These are phyloP conservation scores for Lepilemur septentrionalis DNA, from an alignment of 2,797 vertebrate species.

Conservation along the genomic window DNA sequence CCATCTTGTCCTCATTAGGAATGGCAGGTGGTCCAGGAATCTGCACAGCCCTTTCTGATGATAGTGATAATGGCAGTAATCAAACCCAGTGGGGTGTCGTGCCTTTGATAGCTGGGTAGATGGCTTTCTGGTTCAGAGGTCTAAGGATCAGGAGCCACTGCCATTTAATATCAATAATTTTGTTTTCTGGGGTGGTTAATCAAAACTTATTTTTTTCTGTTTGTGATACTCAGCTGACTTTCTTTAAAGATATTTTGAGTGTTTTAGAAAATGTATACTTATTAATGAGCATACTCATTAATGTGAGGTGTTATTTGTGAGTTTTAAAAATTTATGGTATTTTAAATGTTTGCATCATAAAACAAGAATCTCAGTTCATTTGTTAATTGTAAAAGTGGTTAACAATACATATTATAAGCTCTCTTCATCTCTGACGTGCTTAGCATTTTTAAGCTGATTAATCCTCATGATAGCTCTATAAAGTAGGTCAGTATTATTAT, in stretches of 20 bases:
- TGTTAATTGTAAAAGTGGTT: constrained; percentile 18
- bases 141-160: not conserved
- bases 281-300: not conserved
- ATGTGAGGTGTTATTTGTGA: not conserved
- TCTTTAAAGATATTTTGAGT: constrained; percentile 32
- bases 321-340: not conserved
- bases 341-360: not conserved
- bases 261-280: constrained; percentile 19
- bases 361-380: not conserved
- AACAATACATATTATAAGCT: not conserved
- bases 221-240: not conserved
- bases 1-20: not conserved
- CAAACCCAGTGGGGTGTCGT: not conserved
- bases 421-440: not conserved
- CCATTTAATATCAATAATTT: not conserved
- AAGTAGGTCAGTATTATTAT: constrained; percentile 44
- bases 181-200: not conserved
- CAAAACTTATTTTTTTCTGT: not conserved
- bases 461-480: not conserved
- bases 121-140: not conserved
- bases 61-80: not conserved
- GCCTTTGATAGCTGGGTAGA: not conserved
- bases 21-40: not conserved
- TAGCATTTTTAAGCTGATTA: constrained; percentile 41
- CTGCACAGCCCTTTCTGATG: not conserved